These are phyloP conservation scores for Scolanthus callimorphus DNA, from an alignment of 92 coral and sea anemone species.

Conservation along the genomic window DNA sequence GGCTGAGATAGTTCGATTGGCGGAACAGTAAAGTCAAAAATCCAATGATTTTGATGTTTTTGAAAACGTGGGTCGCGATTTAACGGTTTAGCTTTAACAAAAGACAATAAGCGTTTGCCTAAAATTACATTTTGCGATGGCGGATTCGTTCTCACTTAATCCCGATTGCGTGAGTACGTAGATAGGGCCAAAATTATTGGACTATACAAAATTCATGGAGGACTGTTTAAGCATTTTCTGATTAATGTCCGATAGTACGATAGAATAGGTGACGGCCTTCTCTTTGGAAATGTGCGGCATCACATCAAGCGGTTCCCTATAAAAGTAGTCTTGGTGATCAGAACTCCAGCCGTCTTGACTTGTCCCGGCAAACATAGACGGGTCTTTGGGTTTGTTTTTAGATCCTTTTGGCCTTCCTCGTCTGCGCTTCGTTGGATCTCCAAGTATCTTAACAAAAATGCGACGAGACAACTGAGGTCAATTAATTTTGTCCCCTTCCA, in stretches of 20 bases:
- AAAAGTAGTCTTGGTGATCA: constrained; percentile 37
- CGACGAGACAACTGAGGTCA: too few species aligned
- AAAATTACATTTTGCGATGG: too few species aligned
- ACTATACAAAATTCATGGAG: constrained; percentile 68
- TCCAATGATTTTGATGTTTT: too few species aligned
- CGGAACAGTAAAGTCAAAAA: too few species aligned
- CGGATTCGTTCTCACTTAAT: too few species aligned
- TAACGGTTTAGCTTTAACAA: too few species aligned
- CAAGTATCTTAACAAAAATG: constrained; percentile 47
- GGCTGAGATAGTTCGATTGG: too few species aligned
- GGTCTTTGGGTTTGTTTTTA: constrained; percentile 89
- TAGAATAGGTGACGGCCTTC: constrained; percentile 79
- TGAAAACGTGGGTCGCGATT: too few species aligned
- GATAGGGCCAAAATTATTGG: too few species aligned
- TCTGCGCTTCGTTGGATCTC: constrained; percentile 61
- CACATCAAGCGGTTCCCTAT: constrained; percentile 50
- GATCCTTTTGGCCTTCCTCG: constrained; percentile 98
- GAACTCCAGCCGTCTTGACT: constrained; percentile 40
- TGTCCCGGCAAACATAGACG: constrained; percentile 25
- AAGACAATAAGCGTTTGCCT: too few species aligned
- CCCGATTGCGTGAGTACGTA: too few species aligned
- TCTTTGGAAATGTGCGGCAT: constrained; percentile 85
- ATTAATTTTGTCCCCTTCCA: too few species aligned
- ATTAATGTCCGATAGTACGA: constrained; percentile 85
- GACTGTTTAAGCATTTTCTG: constrained; percentile 91